These are phyloP conservation scores for Metallyticus violacea DNA, from an alignment of 2,888 invertebrate species.

Conservation along the genomic window DNA sequence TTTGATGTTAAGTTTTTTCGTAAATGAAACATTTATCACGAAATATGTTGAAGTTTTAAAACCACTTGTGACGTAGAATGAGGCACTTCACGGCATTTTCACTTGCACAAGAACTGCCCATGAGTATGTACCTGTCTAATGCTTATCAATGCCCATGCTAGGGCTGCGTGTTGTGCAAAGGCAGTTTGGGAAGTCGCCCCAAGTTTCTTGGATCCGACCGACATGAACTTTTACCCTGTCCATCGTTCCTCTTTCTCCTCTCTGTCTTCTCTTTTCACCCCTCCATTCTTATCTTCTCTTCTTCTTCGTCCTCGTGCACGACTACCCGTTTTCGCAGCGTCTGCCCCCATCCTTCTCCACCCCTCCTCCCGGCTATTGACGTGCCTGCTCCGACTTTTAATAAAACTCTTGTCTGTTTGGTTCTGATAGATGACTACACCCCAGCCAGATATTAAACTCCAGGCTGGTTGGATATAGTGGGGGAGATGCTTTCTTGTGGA, in stretches of 20 bases:
- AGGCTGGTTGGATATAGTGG: neutral
- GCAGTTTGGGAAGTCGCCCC: neutral
- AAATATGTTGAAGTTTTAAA: too few relatives aligned
- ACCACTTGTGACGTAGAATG: too few relatives aligned
- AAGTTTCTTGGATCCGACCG: slow-evolving; percentile 2
- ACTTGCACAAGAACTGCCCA: too few relatives aligned
- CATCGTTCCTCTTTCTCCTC: slow-evolving; percentile 23
- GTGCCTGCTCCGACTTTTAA: slow-evolving; percentile 52
- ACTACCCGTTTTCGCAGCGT: slow-evolving; percentile 2
- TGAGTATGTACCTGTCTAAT: too few relatives aligned
- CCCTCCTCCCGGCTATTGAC: slow-evolving; percentile 44
- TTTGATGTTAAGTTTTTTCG: too few relatives aligned
- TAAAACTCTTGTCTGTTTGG: slow-evolving; percentile 57
- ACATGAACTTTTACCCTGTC: slow-evolving; percentile 16
- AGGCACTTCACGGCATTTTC: too few relatives aligned
- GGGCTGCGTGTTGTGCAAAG: too few relatives aligned
- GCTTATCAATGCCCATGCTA: too few relatives aligned
- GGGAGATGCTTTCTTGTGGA: slow-evolving; percentile 26
- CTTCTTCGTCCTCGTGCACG: slow-evolving; percentile 10
- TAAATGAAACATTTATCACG: too few relatives aligned
- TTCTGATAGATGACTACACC: slow-evolving; percentile 56
- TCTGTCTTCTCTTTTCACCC: slow-evolving; percentile 15
- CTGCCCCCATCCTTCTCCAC: slow-evolving; percentile 22
- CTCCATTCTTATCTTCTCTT: neutral
- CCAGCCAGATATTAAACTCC: slow-evolving; percentile 53